Evolutionary conservation across 2,113 vertebrate genomes (phyloP).

Genomic region (Xiphorhynchus elegans): DNA sequence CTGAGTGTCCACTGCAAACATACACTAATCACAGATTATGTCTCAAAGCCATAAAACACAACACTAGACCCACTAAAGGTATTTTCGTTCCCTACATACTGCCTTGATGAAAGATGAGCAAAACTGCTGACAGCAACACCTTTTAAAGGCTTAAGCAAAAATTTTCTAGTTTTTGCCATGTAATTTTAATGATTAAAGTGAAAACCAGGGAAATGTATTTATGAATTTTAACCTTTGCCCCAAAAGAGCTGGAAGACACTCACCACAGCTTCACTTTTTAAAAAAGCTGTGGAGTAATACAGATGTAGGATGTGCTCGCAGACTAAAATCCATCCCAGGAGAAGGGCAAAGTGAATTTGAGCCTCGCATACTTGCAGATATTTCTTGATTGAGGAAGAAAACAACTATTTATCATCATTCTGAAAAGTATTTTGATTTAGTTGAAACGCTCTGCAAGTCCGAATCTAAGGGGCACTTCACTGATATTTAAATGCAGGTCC

Average conservation of each 20-base stretch:
- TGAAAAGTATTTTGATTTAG: neutral
- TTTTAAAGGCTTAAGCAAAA: neutral
- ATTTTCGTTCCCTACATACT: neutral
- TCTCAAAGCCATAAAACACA: neutral
- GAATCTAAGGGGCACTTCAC: neutral
- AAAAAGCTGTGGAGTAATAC: neutral
- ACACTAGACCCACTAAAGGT: neutral
- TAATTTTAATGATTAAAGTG: neutral
- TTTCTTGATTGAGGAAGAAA: neutral
- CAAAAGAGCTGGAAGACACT: neutral
- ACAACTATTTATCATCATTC: neutral
- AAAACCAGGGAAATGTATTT: neutral
- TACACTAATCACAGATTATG: neutral
- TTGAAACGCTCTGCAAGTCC: neutral
- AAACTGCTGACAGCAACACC: neutral
- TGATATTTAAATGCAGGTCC: neutral
- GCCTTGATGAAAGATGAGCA: neutral
- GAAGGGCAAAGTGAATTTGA: neutral
- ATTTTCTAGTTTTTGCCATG: neutral
- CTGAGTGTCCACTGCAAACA: neutral
- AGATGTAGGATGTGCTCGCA: neutral
- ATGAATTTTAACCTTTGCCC: neutral
- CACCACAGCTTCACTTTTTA: neutral
- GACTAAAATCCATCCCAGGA: neutral
- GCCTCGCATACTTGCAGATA: neutral